phyloP scores from a whole-genome alignment of 2,888 invertebrate species.

The Byasa hedistus region DNA sequence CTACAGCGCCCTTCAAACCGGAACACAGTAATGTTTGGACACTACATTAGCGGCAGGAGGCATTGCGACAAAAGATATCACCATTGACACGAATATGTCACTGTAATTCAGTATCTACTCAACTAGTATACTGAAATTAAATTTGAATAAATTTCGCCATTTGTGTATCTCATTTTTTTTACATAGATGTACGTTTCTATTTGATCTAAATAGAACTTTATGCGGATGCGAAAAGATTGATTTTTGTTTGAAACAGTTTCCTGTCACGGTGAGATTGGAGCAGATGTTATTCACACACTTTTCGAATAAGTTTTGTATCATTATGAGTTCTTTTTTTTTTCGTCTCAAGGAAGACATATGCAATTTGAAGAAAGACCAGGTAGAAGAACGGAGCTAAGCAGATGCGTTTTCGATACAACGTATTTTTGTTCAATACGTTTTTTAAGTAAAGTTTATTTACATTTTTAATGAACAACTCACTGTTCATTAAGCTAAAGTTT shows the following conservation, averaged over 20 bases:
- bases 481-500: not conserved
- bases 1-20: too few relatives aligned
- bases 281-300: slow-evolving; percentile 75
- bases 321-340: slow-evolving; percentile 67
- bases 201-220: slow-evolving; percentile 14
- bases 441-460: slow-evolving; percentile 17
- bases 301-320: slow-evolving; percentile 68
- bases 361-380: slow-evolving; percentile 58
- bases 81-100: slow-evolving; percentile 51
- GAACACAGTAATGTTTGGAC: too few relatives aligned
- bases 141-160: not conserved
- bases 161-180: slow-evolving; percentile 13
- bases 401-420: slow-evolving; percentile 43
- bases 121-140: not conserved
- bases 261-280: slow-evolving; percentile 39
- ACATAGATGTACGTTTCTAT: not conserved
- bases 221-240: slow-evolving; percentile 24
- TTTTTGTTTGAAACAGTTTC: slow-evolving; percentile 33
- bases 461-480: slow-evolving; percentile 3
- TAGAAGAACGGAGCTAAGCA: slow-evolving; percentile 52
- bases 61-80: too few relatives aligned
- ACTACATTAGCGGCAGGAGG: too few relatives aligned
- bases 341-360: slow-evolving; percentile 60
- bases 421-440: slow-evolving; percentile 12
- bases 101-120: too few relatives aligned